Conservation (phyloP, 2,797 vertebrate genomes). For the Rhinoraja longicauda region DNA sequence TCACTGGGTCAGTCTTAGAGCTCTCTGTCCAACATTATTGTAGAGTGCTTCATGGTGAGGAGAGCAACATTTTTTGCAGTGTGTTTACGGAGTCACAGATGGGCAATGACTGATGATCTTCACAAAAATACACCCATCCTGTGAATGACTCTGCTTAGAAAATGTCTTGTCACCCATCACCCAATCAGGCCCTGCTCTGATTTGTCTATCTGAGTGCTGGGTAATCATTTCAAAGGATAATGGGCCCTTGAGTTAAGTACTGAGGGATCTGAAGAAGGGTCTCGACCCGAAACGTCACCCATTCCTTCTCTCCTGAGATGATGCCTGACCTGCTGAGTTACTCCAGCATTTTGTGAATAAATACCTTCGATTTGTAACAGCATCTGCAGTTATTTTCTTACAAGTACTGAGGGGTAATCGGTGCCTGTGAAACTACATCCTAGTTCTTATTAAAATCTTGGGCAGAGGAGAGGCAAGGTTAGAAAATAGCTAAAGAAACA, state of each 20-base stretch:
- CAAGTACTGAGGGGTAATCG: background rate
- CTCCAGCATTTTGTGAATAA: no score
- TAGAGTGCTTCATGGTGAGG: background rate
- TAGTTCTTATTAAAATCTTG: background rate
- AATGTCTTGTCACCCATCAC: no score
- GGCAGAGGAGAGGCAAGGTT: background rate
- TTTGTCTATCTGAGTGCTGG: background rate
- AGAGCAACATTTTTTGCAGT: no score
- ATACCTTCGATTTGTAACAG: no score
- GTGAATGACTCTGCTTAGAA: background rate
- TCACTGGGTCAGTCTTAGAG: background rate
- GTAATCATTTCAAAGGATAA: background rate
- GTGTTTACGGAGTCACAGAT: background rate
- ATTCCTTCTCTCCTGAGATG: no score
- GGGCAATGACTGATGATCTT: background rate
- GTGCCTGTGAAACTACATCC: background rate
- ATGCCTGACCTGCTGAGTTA: no score
- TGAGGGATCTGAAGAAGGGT: no score
- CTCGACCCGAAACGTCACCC: no score
- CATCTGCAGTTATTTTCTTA: no score
- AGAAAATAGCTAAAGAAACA: background rate
- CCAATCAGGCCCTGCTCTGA: background rate
- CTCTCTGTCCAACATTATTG: background rate
- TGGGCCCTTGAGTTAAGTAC: background rate
- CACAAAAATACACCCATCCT: background rate